phyloP scores from a whole-genome alignment of 2,113 vertebrate species.

The Ranitomeya variabilis region DNA sequence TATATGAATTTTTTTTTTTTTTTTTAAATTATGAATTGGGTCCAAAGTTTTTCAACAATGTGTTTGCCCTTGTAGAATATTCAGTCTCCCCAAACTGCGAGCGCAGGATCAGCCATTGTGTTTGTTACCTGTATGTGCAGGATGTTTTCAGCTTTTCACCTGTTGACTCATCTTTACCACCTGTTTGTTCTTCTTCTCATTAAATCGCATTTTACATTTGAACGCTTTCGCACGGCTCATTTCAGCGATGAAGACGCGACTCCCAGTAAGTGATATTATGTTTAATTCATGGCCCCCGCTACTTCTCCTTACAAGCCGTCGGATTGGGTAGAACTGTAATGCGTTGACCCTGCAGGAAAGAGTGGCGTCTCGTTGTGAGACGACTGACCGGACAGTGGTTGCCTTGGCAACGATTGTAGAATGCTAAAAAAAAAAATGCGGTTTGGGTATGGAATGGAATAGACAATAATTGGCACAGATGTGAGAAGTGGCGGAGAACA shows the following conservation, averaged over 20 bases:
- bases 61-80: too few species aligned
- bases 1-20: too few species aligned
- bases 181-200: conserved; percentile 31
- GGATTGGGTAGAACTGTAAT: conserved; percentile 3
- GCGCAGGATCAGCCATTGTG: too few species aligned
- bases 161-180: not conserved
- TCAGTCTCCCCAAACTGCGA: too few species aligned
- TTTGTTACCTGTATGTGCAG: too few species aligned
- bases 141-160: conserved; percentile 3
- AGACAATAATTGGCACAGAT: conserved; percentile 8
- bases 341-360: conserved; percentile 21
- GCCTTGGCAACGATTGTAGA: not conserved
- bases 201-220: conserved; percentile 19
- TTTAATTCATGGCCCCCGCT: conserved; percentile 32
- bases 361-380: not conserved
- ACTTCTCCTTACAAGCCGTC: not conserved
- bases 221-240: not conserved
- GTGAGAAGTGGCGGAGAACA: not conserved
- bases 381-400: not conserved
- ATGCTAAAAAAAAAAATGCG: not conserved
- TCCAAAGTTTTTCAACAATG: too few species aligned
- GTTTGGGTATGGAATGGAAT: not conserved
- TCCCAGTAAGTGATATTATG: conserved; percentile 43
- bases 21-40: too few species aligned
- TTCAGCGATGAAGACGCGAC: conserved; percentile 25